Base-by-base conservation (phyloP, 1,140 invertebrate species). In the Aphelenchoides fujianensis region DNA sequence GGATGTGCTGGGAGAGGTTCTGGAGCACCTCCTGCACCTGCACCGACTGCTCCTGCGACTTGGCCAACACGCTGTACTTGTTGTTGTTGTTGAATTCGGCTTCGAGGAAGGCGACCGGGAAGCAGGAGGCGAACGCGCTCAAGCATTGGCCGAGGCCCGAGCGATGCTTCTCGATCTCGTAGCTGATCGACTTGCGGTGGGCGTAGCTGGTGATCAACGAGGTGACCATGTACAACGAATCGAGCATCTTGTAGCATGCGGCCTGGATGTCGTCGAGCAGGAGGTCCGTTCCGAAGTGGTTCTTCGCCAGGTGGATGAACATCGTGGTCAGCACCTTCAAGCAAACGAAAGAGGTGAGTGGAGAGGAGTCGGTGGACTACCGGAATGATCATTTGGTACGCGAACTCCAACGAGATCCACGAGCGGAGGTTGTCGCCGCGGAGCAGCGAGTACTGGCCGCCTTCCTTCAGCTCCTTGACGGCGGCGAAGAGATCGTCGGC, bases 21-120 rank as follows among this genome's bases (percentile, higher is more conserved):
- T 92, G 90, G 90, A 98, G 95, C 59, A 99, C 93, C 86, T 98
- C 94, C 88, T 97, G 94, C 3, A 94, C 95, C 87, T 98, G 95
- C 9, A 98, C 86, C 0, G 95, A 98, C 85, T 96, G 92, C 84
- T 98, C 93, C 59, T 91, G 92, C 76, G 92, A 93, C 80, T 92
- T 90, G 85, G 97, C 97, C 23, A 97, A 88, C 32, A 99, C 89
- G 0, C 95, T 98, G 86, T 90, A 92, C 73, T 91, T 93, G 87
- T 99, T 99, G 86, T 97, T 92, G 80, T 97, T 96, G 85, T 98
- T 98, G 12, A 97, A 88, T 86, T 95, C 91, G 0, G 95, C 95
- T 85, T 99, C 97, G 48, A 99, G 86, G 85, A 93, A 99, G 0
- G 97, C 97, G 0, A 99, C 95, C 0, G 97, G 97, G 86, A 99